Conservation (phyloP, 2,888 invertebrate genomes). For the Calameuta idolon region DNA sequence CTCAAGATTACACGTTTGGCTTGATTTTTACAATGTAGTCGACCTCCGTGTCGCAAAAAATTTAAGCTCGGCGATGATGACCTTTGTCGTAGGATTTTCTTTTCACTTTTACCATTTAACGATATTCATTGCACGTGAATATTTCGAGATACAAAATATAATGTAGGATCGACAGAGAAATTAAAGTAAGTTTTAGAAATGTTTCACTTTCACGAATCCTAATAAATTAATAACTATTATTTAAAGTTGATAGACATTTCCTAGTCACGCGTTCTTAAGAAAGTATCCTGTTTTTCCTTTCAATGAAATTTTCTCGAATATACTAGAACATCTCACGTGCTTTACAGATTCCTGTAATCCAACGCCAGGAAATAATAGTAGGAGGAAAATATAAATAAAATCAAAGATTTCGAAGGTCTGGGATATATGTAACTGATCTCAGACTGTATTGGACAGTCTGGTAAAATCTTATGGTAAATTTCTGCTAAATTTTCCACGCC, state of each 20-base stretch:
- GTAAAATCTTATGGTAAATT: not conserved
- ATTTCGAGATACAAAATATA: not conserved
- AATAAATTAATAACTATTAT: not conserved
- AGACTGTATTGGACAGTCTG: not conserved
- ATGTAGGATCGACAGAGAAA: not conserved
- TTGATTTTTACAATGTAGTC: not conserved
- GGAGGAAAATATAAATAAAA: not conserved
- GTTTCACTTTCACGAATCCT: not conserved
- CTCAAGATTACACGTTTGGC: not conserved
- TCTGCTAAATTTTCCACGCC: not conserved
- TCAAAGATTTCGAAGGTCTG: not conserved
- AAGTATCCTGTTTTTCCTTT: not conserved
- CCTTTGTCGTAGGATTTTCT: not conserved
- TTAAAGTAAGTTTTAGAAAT: not conserved
- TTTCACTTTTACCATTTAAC: not conserved
- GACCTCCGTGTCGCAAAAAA: not conserved
- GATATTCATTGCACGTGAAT: not conserved
- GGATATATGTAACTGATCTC: not conserved
- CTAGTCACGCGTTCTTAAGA: not conserved
- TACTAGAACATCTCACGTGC: not conserved
- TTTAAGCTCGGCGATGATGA: not conserved
- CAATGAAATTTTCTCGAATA: not conserved
- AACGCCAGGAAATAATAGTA: not conserved
- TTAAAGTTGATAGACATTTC: not conserved
- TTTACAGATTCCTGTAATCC: not conserved